Evolutionary conservation across 2,113 vertebrate genomes (phyloP), one percentile per base, ranked within the genome.

Genomic region (Shinisaurus crocodilurus): DNA sequence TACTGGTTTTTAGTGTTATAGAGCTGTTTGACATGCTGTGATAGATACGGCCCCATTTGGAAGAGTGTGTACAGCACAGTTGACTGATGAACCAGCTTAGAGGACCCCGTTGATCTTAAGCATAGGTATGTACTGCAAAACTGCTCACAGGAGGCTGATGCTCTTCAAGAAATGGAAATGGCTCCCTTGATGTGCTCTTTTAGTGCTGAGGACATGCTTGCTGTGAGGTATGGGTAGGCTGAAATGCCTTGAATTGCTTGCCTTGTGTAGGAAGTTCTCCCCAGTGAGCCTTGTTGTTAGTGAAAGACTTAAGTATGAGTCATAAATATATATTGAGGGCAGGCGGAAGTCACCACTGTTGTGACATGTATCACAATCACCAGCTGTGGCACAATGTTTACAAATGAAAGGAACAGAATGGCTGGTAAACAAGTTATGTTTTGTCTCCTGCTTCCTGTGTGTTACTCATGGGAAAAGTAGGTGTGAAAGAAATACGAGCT

Each of bases 1-100:
- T 84, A 81, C 54, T 6, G 1, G 1, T 85, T 92, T 94, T 88
- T 88, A 16, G 45, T 80, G 95, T 94, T 94, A 85, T 63, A 85
- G 34, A 72, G 43, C 76, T 89, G 89, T 93, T 77, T 88, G 82
- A 90, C 65, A 91, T 75, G n/a, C 34, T 81, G 6, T 69, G 48
- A 90, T 83, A 91, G 88, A 92, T 76, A 63, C 0, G 37, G 29
- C 9, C 0, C 43, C 91, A 74, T 89, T 54, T 85, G 80, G 65
- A 92, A 83, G 5, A 87, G 29, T 9, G 16, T 0, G 5, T 32
- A 37, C 6, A 87, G 6, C 13, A 27, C 65, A 86, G 60, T 23
- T 16, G 1, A 84, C 34, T 60, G 87, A 89, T 86, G 88, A n/a
- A 13, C 16, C 86, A 88, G 5, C 6, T n/a, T 80, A 57, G 18